Evolutionary conservation across 2,888 invertebrate species (phyloP).

Genomic region (Labia minor): DNA sequence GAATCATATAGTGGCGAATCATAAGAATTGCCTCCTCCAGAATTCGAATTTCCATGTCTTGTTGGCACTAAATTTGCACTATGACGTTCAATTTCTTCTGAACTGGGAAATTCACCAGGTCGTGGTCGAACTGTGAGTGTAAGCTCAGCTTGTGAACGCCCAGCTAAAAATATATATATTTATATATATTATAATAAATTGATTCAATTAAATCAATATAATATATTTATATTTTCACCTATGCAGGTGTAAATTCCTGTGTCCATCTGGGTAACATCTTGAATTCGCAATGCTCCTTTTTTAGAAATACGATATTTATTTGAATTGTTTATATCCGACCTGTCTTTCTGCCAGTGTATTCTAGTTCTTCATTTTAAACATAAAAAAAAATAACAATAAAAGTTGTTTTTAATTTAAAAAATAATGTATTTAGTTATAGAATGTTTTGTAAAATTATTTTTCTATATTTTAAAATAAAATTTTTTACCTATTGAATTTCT

Average conservation of each 20-base stretch:
- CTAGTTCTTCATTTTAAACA: slow-evolving; percentile 46
- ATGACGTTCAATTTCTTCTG: slow-evolving; percentile 56
- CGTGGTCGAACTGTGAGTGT: slow-evolving; percentile 67
- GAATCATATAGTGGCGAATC: not conserved
- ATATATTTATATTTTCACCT: slow-evolving; percentile 35
- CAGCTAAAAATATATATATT: slow-evolving; percentile 39
- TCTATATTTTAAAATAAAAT: not conserved
- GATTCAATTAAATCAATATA: not conserved
- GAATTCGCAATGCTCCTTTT: slow-evolving; percentile 77
- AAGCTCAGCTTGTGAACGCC: slow-evolving; percentile 68
- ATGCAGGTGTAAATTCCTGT: slow-evolving; percentile 78
- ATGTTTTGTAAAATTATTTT: slow-evolving; percentile 6
- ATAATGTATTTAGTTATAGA: not conserved
- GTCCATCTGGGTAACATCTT: slow-evolving; percentile 68
- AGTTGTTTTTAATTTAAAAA: not conserved
- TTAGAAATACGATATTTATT: slow-evolving; percentile 80
- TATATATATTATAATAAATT: not conserved
- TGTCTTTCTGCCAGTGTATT: slow-evolving; percentile 83
- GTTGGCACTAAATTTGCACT: slow-evolving; percentile 20
- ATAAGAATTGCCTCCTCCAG: not conserved
- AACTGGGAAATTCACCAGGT: slow-evolving; percentile 67
- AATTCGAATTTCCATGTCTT: not conserved
- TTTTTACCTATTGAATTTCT: slow-evolving; percentile 48
- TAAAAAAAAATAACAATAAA: not conserved
- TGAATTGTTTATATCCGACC: slow-evolving; percentile 61